A percentile compares a stretch with the other conserved stretches of the same genome.
Evolutionary conservation across 1,140 invertebrate genomes (phyloP).

Genomic region (Metopolophium dirhodum): DNA sequence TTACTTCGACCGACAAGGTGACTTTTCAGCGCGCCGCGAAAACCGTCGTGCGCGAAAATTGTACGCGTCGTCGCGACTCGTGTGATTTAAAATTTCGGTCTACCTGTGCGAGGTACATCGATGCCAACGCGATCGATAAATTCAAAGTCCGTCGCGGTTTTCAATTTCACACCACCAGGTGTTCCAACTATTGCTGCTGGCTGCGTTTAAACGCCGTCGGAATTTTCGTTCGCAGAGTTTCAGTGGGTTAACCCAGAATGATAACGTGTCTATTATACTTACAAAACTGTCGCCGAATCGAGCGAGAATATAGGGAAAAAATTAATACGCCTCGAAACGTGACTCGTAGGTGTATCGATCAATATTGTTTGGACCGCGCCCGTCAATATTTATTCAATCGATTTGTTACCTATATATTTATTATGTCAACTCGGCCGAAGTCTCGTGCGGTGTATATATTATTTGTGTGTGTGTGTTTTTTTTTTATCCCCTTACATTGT

Average conservation of each 20-base stretch:
- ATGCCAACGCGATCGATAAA: too few relatives aligned
- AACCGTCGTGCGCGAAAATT: too few relatives aligned
- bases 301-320: background rate
- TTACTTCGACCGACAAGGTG: too few relatives aligned
- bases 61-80: too few relatives aligned
- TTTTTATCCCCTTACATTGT: conserved; percentile 24
- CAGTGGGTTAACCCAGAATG: too few relatives aligned
- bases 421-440: background rate
- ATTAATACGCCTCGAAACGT: background rate
- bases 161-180: too few relatives aligned
- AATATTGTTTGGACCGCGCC: background rate
- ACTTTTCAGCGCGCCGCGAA: too few relatives aligned
- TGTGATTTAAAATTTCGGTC: too few relatives aligned
- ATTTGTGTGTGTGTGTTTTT: background rate
- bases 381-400: conserved; percentile 27
- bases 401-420: background rate
- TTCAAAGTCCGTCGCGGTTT: too few relatives aligned
- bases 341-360: background rate
- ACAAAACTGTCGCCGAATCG: background rate
- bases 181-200: too few relatives aligned
- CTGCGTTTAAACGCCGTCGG: background rate
- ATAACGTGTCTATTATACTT: background rate
- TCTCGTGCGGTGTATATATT: background rate
- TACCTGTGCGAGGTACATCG: too few relatives aligned
- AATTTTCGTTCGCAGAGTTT: background rate